Evolutionary conservation across 2,888 invertebrate genomes (phyloP), one percentile per base, ranked within the genome.

Genomic region (Syritta pipiens): DNA sequence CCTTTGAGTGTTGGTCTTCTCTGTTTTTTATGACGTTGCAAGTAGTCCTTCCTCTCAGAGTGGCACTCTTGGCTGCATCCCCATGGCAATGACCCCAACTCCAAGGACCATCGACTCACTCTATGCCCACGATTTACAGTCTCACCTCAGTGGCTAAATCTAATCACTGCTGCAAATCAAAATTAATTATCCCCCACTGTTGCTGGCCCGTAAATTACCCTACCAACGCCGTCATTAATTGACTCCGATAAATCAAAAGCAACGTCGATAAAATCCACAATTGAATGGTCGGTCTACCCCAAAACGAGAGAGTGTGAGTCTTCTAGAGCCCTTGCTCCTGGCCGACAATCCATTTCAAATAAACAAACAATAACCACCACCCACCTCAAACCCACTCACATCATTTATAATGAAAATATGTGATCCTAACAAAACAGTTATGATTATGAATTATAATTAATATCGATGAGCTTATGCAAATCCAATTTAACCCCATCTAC

Each of bases 381-480:
- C 44, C 32, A 49, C 1, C 5, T 1, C 17, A 17, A 0, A 32
- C n/a, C 14, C 10, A 48, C 4, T 19, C 19, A 22, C 49, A 5
- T 20, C 40, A 35, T 26, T 37, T 12, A 28, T 5, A 10, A 62
- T 37, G 51, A 55, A 46, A 63, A 35, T 57, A 19, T 35, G 65
- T 60, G 67, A 68, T 79, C 74, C 72, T 79, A 68, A 79, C 79
- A 79, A 79, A 79, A 68, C 79, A 68, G 65, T 62, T 67, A 79
- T 74, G 79, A 67, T 74, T 79, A 74, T 79, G 62, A 79, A 68
- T 74, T 79, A 79, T 79, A 74, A 79, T 79, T 79, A 67, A 79
- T 79, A 79, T 79, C 79, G 79, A 79, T 62, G 74, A 68, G 79
- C 74, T 74, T 79, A 79, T 79, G 79, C 79, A 79, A 79, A 79